These are phyloP conservation scores for Odocoileus hemionus DNA, from an alignment of 2,113 vertebrate genomes.

Conservation along the genomic window DNA sequence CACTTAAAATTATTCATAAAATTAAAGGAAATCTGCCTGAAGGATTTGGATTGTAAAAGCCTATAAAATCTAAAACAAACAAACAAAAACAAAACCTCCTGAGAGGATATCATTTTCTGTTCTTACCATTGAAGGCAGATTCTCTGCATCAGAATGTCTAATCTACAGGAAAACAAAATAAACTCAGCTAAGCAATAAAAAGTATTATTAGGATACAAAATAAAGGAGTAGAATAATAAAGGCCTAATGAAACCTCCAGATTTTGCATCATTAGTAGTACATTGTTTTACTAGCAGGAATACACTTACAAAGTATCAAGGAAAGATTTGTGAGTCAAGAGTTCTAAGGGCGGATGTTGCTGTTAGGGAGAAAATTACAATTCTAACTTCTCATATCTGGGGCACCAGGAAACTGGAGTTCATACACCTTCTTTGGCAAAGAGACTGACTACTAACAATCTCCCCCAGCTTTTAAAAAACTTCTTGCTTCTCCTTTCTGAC, in stretches of 20 bases:
- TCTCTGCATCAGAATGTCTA: neutral
- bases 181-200: neutral
- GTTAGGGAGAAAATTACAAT: neutral
- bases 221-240: neutral
- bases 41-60: neutral
- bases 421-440: neutral
- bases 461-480: neutral
- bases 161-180: conserved; percentile 20
- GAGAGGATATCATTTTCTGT: neutral
- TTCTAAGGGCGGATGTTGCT: neutral
- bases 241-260: neutral
- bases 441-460: neutral
- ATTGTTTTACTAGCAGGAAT: neutral
- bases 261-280: neutral
- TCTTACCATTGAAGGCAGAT: neutral
- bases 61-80: neutral
- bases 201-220: neutral
- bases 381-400: neutral
- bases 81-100: neutral
- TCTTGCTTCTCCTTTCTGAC: neutral
- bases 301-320: neutral
- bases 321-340: neutral
- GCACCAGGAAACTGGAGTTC: neutral
- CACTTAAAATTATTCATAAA: neutral
- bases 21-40: neutral